phyloP scores from a whole-genome alignment of 1,140 invertebrate species.

The Neodiprion pinetum region DNA sequence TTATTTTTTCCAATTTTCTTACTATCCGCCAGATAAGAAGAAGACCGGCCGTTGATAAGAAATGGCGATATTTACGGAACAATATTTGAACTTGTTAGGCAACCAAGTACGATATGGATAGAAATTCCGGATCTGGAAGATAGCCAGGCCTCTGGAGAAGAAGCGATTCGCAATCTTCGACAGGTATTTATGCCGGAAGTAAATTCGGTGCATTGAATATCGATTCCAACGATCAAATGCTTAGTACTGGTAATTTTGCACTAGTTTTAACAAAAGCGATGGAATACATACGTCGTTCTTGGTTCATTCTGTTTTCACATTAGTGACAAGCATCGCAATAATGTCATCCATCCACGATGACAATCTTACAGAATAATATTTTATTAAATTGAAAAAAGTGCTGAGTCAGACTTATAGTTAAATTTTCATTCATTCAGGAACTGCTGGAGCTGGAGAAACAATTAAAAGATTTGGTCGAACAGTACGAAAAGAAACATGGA shows the following conservation, averaged over 20 bases:
- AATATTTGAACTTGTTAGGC: too few species aligned
- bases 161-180: slow-evolving; percentile 43
- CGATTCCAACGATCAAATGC: background rate
- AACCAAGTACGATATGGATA: too few species aligned
- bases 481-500: slow-evolving; percentile 63
- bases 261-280: too few species aligned
- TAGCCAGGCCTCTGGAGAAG: slow-evolving; percentile 13
- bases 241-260: background rate
- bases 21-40: slow-evolving; percentile 11
- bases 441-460: slow-evolving; percentile 72
- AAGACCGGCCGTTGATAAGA: background rate
- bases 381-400: background rate
- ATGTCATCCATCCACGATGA: too few species aligned
- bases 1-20: slow-evolving; percentile 45
- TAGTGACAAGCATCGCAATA: too few species aligned
- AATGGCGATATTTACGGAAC: slow-evolving; percentile 52
- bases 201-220: background rate
- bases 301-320: too few species aligned
- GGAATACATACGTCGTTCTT: too few species aligned
- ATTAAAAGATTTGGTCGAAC: slow-evolving; percentile 62
- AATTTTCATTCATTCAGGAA: slow-evolving; percentile 43
- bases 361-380: too few species aligned
- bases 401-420: background rate
- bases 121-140: slow-evolving; percentile 78
- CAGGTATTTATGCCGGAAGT: slow-evolving; percentile 55